Evolutionary conservation across 1,140 invertebrate species (phyloP), one percentile per base, ranked within the genome.

Genomic region (Papilio glaucus): DNA sequence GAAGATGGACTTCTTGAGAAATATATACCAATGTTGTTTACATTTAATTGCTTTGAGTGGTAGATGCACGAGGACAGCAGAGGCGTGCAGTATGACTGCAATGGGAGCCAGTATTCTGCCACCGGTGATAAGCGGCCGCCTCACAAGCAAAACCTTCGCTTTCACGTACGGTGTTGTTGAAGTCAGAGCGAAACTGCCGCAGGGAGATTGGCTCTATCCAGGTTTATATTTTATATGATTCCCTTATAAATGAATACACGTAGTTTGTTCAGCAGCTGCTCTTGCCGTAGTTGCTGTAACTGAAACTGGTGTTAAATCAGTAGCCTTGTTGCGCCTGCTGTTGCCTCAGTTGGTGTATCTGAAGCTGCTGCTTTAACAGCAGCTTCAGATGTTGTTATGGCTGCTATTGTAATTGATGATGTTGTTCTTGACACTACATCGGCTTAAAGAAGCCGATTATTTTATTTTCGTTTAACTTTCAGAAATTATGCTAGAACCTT

Each of bases 131-230:
- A 88, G 82, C 60, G 88, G 88, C 10, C 75, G 82, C 0, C 57
- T 90, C 37, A 95, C 94, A 0, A 93, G 93, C 37, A 87, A 93
- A 21, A 70, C 69, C 2, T 95, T 96, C 72, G 85, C 92, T 13
- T 95, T 95, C 73, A 94, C 87, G 26, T 96, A 96, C 75, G 96
- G 96, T 9, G 93, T 93, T 60, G 93, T 96, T 3, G 94, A 96
- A 80, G 91, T 96, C 8, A 91, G 94, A 13, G 96, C 96, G 0
- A 96, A 96, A 85, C 88, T 96, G 80, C 95, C 96, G 0, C 82
- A 90, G 39, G 96, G 96, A 42, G 96, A 96, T 85, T 97, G 96
- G 96, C 73, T 97, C 0, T 97, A 96, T 94, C 96, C 96, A 88
- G 95, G 96, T 96, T 72, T n/a, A n/a, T n/a, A 69, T 37, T n/a